Base-by-base conservation (phyloP, 2,888 invertebrate genomes). In the Peribatodes rhomboidaria region DNA sequence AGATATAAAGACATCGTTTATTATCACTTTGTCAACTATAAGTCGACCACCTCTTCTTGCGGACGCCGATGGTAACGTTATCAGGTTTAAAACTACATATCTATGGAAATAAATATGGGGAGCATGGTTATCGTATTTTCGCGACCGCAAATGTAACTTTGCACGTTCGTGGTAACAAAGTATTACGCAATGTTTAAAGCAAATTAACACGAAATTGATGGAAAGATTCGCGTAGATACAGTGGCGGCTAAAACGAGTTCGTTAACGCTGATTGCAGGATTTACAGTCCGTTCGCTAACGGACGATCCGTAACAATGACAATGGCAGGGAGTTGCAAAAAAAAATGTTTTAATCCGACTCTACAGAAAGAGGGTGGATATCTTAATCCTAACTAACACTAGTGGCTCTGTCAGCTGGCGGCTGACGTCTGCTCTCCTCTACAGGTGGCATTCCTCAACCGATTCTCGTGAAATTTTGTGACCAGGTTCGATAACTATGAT, bases 1-100 rank as follows among this genome's bases (percentile, higher is more conserved):
- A 20, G 55, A 58, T 49, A 49, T 27, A 31, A 49, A 41, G 16
- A 7, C 22, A n/a, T 13, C 47, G 31, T 49, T 58, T 47, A 49
- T 27, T 56, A 49, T 58, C 49, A 58, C 18, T 49, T 37, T 57
- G 57, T 57, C 46, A 57, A 57, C 44, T 31, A 49, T 16, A 37
- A 37, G 20, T 4, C 35, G 22, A 37, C 56, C 35, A 44, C 2
- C 13, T 33, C 16, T 9, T 27, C 13, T 8, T 27, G 18, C 54
- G 16, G 11, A 31, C 16, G 1, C 1, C 2, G 16, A 27, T 6
- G 56, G 61, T 55, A 37, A 56, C 56, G 56, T 50, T 56, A 27
- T 44, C 56, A n/a, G 27, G 6, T 27, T 13, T 0, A 22, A n/a
- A 16, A 16, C 27, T 3, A 13, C 9, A 55, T 31, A 11, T 42